These are phyloP conservation scores for Pangasianodon gigas DNA, from an alignment of 2,113 vertebrate genomes.

Conservation along the genomic window DNA sequence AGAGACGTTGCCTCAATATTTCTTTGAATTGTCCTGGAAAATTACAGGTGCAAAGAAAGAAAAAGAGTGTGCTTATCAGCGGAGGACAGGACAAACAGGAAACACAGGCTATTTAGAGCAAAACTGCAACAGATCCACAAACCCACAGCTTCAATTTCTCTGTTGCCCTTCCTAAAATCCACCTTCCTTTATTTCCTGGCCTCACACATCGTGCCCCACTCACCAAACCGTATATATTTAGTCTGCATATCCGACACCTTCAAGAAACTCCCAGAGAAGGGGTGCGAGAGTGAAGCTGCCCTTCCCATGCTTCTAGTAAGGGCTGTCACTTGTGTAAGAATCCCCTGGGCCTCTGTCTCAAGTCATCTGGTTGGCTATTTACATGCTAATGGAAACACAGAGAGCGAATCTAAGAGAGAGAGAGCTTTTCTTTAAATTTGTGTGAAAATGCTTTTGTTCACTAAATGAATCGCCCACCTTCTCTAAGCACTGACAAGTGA, in stretches of 20 bases:
- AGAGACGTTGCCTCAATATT: background rate
- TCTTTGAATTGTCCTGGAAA: background rate
- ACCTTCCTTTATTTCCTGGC: background rate
- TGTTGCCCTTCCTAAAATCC: background rate
- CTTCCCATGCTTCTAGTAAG: constrained; percentile 58
- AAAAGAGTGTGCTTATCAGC: background rate
- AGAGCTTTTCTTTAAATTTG: constrained; percentile 52
- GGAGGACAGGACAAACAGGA: background rate
- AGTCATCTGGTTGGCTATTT: constrained; percentile 60
- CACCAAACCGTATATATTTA: background rate
- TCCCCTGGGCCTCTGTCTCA: constrained; percentile 59
- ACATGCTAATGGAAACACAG: constrained; percentile 66
- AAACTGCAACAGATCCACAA: background rate
- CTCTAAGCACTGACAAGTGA: constrained; percentile 61
- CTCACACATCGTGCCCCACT: background rate
- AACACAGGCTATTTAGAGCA: background rate
- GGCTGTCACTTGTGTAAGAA: constrained; percentile 26
- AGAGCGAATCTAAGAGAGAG: background rate
- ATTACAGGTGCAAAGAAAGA: background rate
- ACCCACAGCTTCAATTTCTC: background rate
- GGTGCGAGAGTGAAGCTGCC: background rate
- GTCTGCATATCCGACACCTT: constrained; percentile 18
- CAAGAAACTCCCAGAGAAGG: constrained; percentile 24
- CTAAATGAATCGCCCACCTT: constrained; percentile 58
- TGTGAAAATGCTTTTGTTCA: constrained; percentile 72